Conservation (phyloP, 2,888 invertebrate species). For the Drosophila cognata region DNA sequence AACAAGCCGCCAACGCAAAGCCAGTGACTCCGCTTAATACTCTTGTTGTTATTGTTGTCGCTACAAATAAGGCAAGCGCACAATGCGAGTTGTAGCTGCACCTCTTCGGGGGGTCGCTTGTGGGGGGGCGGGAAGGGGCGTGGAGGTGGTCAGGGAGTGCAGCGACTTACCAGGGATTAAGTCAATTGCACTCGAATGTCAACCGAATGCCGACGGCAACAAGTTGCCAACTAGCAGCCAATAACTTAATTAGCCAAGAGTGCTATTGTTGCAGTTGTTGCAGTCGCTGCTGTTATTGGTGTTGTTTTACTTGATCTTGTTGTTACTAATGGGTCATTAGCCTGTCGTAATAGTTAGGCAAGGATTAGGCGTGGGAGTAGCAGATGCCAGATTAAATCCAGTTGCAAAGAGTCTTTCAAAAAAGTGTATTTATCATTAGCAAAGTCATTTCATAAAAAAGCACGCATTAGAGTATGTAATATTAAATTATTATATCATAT, state of each 20-base stretch:
- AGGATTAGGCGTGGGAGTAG: constrained; percentile 16
- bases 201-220: constrained; percentile 68
- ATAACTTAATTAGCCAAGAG: constrained; percentile 76
- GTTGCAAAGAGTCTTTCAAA: neutral
- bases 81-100: constrained; percentile 56
- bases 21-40: constrained; percentile 37
- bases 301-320: constrained; percentile 9
- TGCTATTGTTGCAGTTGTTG: constrained; percentile 41
- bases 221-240: constrained; percentile 69
- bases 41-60: constrained; percentile 63
- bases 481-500: neutral
- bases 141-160: constrained; percentile 17
- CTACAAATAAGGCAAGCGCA: constrained; percentile 81
- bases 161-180: constrained; percentile 73
- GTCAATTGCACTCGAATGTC: constrained; percentile 80
- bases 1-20: constrained; percentile 69
- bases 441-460: no score
- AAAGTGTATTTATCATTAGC: neutral
- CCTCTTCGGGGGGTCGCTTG: constrained; percentile 26
- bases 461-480: no score
- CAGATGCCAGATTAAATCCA: neutral
- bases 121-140: neutral
- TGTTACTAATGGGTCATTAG: constrained; percentile 50
- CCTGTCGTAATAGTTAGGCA: constrained; percentile 12
- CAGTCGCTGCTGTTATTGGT: constrained; percentile 25